Evolutionary conservation across 2,888 invertebrate genomes (phyloP), one percentile per base, ranked within the genome.

Genomic region (Drosophila maculinotata): DNA sequence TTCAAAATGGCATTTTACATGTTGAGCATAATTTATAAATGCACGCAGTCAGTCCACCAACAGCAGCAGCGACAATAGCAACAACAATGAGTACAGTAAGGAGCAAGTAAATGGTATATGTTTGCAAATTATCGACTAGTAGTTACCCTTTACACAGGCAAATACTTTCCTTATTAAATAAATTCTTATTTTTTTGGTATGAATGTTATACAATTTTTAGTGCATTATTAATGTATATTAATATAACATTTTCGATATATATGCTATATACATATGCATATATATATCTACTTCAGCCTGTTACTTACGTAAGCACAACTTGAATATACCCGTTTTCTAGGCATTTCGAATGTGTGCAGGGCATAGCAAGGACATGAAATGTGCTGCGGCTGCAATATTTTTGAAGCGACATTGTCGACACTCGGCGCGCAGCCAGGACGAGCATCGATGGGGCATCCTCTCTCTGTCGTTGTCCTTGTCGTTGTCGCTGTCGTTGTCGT

Each of bases 1-100:
- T 90, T 90, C 90, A 90, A 90, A 90, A 90, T 90, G 90, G 90
- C 89, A 90, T 82, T 90, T 90, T 90, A 90, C 90, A 90, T 90
- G 90, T 90, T 90, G 89, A 89, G 90, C 90, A 90, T 90, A 90
- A 90, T 90, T 90, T 90, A 90, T 90, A 90, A 89, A 90, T 89
- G 89, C 76, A 80, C 76, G 76, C 76, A 76, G 64, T 66, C 76
- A 76, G 64, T 66, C 53, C 69, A 44, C 48, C 57, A 66, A 6
- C 38, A 23, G 20, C 20, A 47, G 12, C 39, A 52, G 31, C 60
- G 56, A 17, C 15, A 48, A 6, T 53, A 66, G 38, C 54, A 48
- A 49, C 33, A 54, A 44, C 48, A 49, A 51, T 30, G 39, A 38
- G 41, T 58, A 28, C 14, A 65, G 60, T 76, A 62, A 51, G 45